A percentile compares a stretch with the other conserved stretches of the same genome.
phyloP scores from a whole-genome alignment of 2,113 vertebrate genomes.

The western clawed frog (Xenopus tropicalis) region DNA sequence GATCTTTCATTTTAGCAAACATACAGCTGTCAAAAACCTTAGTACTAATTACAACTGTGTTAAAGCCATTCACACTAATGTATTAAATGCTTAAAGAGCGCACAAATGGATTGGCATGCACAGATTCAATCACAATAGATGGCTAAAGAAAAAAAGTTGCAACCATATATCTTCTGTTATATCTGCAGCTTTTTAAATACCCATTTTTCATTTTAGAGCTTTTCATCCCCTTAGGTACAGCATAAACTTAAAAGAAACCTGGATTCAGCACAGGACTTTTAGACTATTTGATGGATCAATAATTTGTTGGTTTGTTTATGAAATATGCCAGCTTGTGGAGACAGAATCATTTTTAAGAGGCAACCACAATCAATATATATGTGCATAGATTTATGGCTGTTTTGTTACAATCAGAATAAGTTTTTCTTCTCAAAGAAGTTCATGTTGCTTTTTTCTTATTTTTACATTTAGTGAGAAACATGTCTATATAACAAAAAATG shows the following conservation, averaged over 20 bases:
- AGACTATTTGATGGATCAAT: constrained; percentile 75
- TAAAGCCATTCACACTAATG: constrained; percentile 22
- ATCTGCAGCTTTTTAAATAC: constrained; percentile 55
- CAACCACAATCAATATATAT: constrained; percentile 75
- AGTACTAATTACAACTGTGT: constrained; percentile 41
- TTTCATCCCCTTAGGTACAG: constrained; percentile 68
- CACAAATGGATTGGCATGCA: constrained; percentile 21
- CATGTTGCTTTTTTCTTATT: constrained; percentile 5
- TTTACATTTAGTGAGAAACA: neutral
- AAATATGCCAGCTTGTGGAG: constrained; percentile 76
- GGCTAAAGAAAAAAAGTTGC: constrained; percentile 32
- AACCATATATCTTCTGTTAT: constrained; percentile 58
- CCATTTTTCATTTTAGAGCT: constrained; percentile 72
- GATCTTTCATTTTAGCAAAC: too few species aligned
- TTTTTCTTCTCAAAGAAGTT: constrained; percentile 60
- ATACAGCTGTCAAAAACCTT: constrained; percentile 37
- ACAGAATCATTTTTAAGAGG: constrained; percentile 80
- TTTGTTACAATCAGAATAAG: constrained; percentile 74
- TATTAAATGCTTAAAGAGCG: constrained; percentile 19
- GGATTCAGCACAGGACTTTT: constrained; percentile 71
- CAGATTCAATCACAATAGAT: constrained; percentile 51
- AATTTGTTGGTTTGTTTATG: constrained; percentile 81
- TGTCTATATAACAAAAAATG: neutral
- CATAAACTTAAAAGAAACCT: constrained; percentile 70
- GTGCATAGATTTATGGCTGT: constrained; percentile 78